Conservation (phyloP, 2,888 invertebrate genomes). For the Microctonus hyperodae region DNA sequence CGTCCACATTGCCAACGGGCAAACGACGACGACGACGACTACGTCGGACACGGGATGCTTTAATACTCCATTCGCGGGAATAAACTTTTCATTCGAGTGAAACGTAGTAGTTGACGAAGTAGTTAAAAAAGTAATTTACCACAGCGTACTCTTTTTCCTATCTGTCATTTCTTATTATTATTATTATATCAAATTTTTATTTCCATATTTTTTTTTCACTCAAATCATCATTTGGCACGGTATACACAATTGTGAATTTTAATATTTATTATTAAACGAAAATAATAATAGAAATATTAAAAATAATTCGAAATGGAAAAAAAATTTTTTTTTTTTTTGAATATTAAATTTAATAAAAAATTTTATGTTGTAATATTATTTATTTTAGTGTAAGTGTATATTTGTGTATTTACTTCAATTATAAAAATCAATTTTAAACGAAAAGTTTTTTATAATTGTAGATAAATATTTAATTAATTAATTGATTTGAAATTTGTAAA, state of each 20-base stretch:
- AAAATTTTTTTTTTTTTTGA: too few species aligned
- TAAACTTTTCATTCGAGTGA: constrained; percentile 34
- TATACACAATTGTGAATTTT: background rate
- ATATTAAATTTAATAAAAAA: too few species aligned
- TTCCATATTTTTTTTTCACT: constrained; percentile 9
- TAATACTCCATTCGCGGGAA: constrained; percentile 28
- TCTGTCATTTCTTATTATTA: constrained; percentile 4
- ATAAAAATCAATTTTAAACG: background rate
- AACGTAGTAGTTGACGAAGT: constrained; percentile 32
- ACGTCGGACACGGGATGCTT: constrained; percentile 22
- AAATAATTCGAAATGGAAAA: too few species aligned
- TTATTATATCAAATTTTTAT: background rate
- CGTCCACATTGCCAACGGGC: constrained; percentile 30
- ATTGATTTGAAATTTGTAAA: too few species aligned
- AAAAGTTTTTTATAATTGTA: background rate
- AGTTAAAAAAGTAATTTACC: constrained; percentile 37
- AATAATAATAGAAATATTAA: too few species aligned
- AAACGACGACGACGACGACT: background rate
- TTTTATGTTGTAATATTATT: too few species aligned
- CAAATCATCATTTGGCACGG: constrained; percentile 16
- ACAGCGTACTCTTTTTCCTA: constrained; percentile 16
- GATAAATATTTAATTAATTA: too few species aligned
- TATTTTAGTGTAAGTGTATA: too few species aligned
- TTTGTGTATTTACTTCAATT: too few species aligned
- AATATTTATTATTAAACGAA: background rate